Conservation (phyloP, 2,797 vertebrate species). For the Triplophysa yarkandensis region DNA sequence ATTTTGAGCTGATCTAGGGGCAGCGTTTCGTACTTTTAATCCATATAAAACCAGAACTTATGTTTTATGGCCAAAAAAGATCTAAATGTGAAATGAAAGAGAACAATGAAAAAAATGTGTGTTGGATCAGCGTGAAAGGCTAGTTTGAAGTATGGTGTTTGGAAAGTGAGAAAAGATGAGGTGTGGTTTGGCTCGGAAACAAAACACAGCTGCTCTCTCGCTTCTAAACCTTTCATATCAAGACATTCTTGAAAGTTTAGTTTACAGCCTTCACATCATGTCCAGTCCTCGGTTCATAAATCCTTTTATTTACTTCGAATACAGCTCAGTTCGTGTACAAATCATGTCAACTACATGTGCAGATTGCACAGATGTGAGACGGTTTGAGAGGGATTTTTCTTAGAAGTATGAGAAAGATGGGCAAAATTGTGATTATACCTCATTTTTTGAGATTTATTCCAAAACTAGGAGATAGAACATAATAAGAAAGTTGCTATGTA, state of each 20-base stretch:
- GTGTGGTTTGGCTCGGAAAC: constrained; percentile 7
- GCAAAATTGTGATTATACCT: not conserved
- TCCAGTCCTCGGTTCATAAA: constrained; percentile 24
- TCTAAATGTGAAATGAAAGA: constrained; percentile 11
- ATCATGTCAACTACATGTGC: constrained; percentile 8
- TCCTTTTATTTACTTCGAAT: constrained; percentile 27
- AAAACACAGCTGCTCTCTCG: constrained; percentile 29
- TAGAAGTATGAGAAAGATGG: not conserved
- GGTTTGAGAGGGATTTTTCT: constrained; percentile 4
- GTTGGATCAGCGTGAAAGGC: constrained; percentile 20
- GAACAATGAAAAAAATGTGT: constrained; percentile 11
- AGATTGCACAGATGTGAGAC: constrained; percentile 10
- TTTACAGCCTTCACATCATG: constrained; percentile 34
- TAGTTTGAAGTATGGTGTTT: not conserved
- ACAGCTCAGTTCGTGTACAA: constrained; percentile 4
- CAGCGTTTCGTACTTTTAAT: not conserved
- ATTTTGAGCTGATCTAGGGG: constrained; percentile 23
- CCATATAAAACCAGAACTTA: constrained; percentile 8
- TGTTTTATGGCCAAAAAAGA: not conserved
- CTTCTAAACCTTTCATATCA: constrained; percentile 26
- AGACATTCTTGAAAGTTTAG: constrained; percentile 39
- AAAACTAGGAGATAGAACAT: not conserved
- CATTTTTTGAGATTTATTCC: not conserved
- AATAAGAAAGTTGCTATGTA: not conserved
- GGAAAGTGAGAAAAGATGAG: constrained; percentile 32